Conservation (phyloP, 2,113 vertebrate genomes). For the Epinephelus cyanopodus region DNA sequence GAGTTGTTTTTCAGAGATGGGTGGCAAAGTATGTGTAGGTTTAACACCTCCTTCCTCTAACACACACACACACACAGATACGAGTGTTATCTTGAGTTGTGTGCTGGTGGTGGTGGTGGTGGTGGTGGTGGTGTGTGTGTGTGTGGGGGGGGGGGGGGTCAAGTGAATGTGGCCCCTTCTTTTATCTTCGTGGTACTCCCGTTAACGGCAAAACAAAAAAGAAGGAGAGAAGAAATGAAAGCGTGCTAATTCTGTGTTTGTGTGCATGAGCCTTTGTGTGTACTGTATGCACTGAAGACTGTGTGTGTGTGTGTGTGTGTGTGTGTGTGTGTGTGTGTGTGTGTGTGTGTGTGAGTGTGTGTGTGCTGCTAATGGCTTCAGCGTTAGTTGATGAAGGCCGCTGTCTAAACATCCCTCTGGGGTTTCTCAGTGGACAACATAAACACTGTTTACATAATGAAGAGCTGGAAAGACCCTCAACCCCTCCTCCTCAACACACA, state of each 20-base stretch:
- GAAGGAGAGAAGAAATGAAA: conserved; percentile 19
- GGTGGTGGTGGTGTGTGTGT: conserved; percentile 12
- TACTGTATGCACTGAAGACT: not conserved
- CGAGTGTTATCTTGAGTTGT: conserved; percentile 33
- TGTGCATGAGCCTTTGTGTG: not conserved
- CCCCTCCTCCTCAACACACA: accelerated
- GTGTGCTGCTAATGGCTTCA: conserved; percentile 56
- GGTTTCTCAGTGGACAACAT: conserved; percentile 67
- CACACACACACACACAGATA: conserved; percentile 2
- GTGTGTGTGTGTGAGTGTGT: conserved; percentile 7
- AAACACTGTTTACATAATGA: conserved; percentile 75
- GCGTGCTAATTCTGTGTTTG: conserved; percentile 11
- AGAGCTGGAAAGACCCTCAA: conserved; percentile 43
- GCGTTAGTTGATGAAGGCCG: conserved; percentile 61
- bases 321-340: conserved; percentile 28
- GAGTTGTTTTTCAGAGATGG: conserved; percentile 5
- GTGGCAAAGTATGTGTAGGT: not conserved
- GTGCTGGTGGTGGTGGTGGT: not conserved
- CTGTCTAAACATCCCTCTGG: conserved; percentile 70
- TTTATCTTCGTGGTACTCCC: conserved; percentile 33
- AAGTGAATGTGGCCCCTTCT: conserved; percentile 19
- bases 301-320: conserved; percentile 6
- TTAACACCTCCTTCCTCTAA: not conserved
- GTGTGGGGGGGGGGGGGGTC: conserved; percentile 9
- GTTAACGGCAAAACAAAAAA: conserved; percentile 8